A percentile compares a stretch with the other conserved stretches of the same genome.
Evolutionary conservation across 2,113 vertebrate genomes (phyloP).

Genomic region (Suricata suricatta): DNA sequence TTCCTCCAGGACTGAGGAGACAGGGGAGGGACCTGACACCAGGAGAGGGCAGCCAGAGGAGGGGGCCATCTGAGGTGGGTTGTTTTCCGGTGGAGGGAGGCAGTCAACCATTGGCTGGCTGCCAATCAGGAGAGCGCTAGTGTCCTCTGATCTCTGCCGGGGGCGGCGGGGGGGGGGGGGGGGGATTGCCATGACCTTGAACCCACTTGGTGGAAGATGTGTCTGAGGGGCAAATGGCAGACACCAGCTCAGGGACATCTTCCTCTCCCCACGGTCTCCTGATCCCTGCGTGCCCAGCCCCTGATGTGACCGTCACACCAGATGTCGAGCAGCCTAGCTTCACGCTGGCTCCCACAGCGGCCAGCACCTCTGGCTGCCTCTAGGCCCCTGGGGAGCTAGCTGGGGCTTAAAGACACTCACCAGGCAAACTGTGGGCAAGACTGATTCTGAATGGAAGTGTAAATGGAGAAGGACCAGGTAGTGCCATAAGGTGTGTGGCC

Average conservation of each 20-base stretch:
- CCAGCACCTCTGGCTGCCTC: not conserved
- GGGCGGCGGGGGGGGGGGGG: accelerated
- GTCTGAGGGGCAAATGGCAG: not conserved
- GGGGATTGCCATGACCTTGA: not conserved
- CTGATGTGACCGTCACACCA: accelerated
- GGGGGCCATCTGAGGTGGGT: not conserved
- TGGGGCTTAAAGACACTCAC: not conserved
- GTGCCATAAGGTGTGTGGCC: not conserved
- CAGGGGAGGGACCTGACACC: not conserved
- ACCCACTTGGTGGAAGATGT: too few relatives aligned
- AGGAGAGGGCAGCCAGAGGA: not conserved
- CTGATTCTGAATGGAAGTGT: not conserved
- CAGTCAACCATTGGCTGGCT: accelerated
- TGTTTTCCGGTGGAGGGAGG: not conserved
- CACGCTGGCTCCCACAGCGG: accelerated
- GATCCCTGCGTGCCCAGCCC: too few relatives aligned
- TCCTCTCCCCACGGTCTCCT: not conserved
- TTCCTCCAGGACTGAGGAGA: too few relatives aligned
- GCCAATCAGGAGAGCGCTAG: not conserved
- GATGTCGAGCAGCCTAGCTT: not conserved
- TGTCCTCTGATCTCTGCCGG: not conserved
- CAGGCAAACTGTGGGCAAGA: not conserved
- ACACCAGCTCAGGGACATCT: not conserved
- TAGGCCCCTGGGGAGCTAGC: not conserved
- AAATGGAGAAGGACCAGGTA: not conserved